A percentile compares a stretch with the other conserved stretches of the same genome.
phyloP scores from a whole-genome alignment of 2,888 invertebrate species.

The Molanna angustata region DNA sequence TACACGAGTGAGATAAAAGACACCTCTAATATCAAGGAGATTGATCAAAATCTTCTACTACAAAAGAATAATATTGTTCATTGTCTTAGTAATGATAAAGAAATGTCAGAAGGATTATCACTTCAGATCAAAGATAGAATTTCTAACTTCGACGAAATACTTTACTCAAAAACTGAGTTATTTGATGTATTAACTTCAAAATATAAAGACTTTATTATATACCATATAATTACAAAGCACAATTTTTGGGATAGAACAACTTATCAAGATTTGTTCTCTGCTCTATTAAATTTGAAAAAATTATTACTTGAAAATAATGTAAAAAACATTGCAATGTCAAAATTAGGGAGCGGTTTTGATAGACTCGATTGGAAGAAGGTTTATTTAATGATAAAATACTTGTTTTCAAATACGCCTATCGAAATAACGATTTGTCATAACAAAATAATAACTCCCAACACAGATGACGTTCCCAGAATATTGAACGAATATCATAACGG shows the following conservation, averaged over 20 bases:
- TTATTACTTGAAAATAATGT: conserved; percentile 21
- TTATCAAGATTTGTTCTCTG: conserved; percentile 33
- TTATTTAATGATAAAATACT: conserved; percentile 30
- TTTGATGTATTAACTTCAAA: not conserved
- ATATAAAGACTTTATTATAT: conserved; percentile 9
- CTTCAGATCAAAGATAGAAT: not conserved
- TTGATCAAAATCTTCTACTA: not conserved
- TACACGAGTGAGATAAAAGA: too few species aligned
- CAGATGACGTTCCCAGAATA: conserved; percentile 21
- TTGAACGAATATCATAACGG: conserved; percentile 27
- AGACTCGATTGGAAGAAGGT: conserved; percentile 29
- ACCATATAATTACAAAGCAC: conserved; percentile 26
- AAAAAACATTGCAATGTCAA: conserved; percentile 21
- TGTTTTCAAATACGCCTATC: conserved; percentile 31
- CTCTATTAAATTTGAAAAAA: conserved; percentile 17
- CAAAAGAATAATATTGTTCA: not conserved
- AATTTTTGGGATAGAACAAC: conserved; percentile 32
- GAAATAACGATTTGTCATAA: conserved; percentile 26
- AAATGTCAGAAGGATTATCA: too few species aligned
- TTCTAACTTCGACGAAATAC: too few species aligned
- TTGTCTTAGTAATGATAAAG: conserved; percentile 6
- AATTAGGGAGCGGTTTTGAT: conserved; percentile 11
- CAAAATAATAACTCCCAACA: conserved; percentile 8
- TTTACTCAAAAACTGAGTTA: not conserved
- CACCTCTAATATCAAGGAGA: not conserved